Conservation (phyloP, 2,888 invertebrate genomes). For the Coecobrya sp. region DNA sequence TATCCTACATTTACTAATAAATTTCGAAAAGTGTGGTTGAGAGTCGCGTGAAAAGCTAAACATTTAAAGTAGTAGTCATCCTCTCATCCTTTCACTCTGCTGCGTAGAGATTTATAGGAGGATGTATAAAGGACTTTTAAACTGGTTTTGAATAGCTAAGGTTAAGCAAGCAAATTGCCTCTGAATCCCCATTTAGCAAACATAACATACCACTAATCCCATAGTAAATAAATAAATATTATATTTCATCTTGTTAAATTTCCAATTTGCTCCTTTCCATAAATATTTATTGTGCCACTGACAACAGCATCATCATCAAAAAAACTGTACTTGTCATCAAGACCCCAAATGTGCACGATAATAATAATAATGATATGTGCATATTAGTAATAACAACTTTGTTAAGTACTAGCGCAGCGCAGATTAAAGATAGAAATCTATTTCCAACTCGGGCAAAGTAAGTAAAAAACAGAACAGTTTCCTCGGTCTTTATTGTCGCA, state of each 20-base stretch:
- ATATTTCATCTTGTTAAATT: constrained; percentile 5
- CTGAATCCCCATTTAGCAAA: background rate
- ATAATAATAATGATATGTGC: background rate
- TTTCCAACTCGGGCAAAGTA: no score
- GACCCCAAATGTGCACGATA: background rate
- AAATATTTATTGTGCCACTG: constrained; percentile 47
- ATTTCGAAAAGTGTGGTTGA: background rate
- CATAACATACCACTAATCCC: constrained; percentile 22
- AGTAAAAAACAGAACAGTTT: no score
- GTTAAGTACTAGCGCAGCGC: background rate
- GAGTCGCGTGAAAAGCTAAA: background rate
- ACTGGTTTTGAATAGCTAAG: constrained; percentile 44
- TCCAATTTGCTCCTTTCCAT: constrained; percentile 11
- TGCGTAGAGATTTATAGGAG: constrained; percentile 4
- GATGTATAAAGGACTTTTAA: constrained; percentile 8
- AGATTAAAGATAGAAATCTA: no score
- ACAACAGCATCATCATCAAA: constrained; percentile 4
- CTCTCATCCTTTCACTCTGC: background rate
- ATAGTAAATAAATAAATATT: constrained; percentile 56
- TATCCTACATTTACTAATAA: background rate
- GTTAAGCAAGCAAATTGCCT: constrained; percentile 47
- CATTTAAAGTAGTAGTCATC: background rate
- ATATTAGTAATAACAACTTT: background rate
- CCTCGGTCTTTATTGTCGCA: no score
- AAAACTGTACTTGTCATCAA: constrained; percentile 22